Conservation (phyloP, 1,140 invertebrate genomes). For the Hyles euphorbiae region DNA sequence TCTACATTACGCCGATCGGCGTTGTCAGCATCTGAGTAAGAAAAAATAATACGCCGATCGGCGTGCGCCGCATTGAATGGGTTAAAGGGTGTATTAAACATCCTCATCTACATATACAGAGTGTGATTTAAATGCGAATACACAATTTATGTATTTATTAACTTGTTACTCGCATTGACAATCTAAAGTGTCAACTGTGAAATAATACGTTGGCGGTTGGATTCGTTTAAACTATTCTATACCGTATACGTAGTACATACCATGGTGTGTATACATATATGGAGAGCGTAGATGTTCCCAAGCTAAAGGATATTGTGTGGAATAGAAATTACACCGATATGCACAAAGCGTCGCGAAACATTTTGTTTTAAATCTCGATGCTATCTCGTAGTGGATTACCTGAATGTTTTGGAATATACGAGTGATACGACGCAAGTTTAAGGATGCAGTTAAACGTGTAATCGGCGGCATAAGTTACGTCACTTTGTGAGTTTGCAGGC, state of each 20-base stretch:
- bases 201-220: background rate
- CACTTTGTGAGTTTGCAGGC: slow-evolving; percentile 8
- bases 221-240: slow-evolving; percentile 4
- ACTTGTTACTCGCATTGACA: slow-evolving; percentile 15
- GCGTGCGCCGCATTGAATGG: no score
- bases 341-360: no score
- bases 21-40: no score
- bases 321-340: no score
- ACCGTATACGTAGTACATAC: no score
- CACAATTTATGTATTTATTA: slow-evolving; percentile 33
- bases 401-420: no score
- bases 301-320: no score
- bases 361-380: background rate
- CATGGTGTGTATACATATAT: no score
- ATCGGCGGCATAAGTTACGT: slow-evolving; percentile 9
- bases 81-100: slow-evolving; percentile 58
- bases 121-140: slow-evolving; percentile 44
- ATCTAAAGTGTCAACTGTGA: slow-evolving; percentile 6
- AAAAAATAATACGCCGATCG: no score
- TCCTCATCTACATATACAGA: slow-evolving; percentile 36
- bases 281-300: no score
- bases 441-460: background rate
- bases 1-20: no score
- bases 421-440: no score
- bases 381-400: background rate